Evolutionary conservation across 2,113 vertebrate genomes (phyloP), one percentile per base, ranked within the genome.

Genomic region (Plecotus auritus): DNA sequence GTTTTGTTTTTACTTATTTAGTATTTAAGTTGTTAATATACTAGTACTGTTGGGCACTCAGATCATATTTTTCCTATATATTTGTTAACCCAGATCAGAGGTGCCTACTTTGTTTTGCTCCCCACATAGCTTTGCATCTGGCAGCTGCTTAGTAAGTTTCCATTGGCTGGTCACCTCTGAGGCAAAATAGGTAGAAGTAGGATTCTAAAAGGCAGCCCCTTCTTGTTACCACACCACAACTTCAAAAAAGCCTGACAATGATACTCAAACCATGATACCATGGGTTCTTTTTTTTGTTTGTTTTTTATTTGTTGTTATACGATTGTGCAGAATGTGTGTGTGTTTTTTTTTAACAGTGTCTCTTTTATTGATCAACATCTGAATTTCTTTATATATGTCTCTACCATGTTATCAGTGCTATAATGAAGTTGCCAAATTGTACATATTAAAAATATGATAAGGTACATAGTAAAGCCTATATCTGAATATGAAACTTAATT

Each of bases 401-500:
- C 17, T 78, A 76, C 22, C 88, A 47, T 40, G 61, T 73, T 78
- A 76, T 66, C 30, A 66, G 30, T 66, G 64, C 14, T 16, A 32
- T 17, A 66, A n/a, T 66, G 30, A 66, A 66, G 32, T n/a, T 78
- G 30, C 35, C 64, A 81, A 67, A 91, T 35, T 64, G 9, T 45
- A 49, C 7, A 6, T 56, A 28, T 51, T 92, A 13, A 47, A 83
- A 84, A 89, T 66, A 61, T 7, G n/a, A 49, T 49, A 78, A 72
- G 51, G 14, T 73, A 67, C 3, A n/a, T 17, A 81, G 45, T 76
- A 70, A 73, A 28, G 18, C 5, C 9, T 85, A 69, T 82, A 91
- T 93, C 45, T 89, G 78, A 89, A 91, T 85, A 73, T 54, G 69
- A 35, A 84, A 91, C 20, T 90, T 66, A 66, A 42, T 42, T 13